These are phyloP conservation scores for Leptinotarsa undecemlineata DNA, from an alignment of 1,140 invertebrate genomes.

Conservation along the genomic window DNA sequence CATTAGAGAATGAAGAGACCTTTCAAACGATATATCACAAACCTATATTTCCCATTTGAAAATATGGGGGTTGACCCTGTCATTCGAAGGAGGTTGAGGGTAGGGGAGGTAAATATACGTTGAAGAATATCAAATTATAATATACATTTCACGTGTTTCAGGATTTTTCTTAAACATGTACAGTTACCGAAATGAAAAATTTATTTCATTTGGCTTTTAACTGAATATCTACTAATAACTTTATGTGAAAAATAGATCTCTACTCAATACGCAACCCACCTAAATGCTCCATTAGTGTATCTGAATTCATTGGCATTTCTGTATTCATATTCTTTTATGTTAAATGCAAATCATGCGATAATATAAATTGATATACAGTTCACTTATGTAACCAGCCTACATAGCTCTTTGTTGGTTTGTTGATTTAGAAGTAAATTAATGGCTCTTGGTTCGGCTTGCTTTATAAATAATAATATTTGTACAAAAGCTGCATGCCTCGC, in stretches of 20 bases:
- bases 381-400: conserved; percentile 7
- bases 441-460: not conserved
- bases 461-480: not conserved
- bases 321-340: not conserved
- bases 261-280: not conserved
- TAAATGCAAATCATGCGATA: not conserved
- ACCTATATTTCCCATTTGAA: too few species aligned
- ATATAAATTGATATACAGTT: not conserved
- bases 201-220: too few species aligned
- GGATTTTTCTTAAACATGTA: too few species aligned
- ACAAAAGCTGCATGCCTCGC: not conserved
- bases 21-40: too few species aligned
- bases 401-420: not conserved
- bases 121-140: too few species aligned
- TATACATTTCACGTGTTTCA: too few species aligned
- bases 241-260: not conserved
- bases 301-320: conserved; percentile 2
- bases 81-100: too few species aligned
- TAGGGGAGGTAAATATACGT: too few species aligned
- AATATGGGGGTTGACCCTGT: too few species aligned
- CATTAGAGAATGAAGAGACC: too few species aligned
- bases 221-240: too few species aligned
- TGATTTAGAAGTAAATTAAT: not conserved
- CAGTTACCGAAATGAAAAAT: too few species aligned
- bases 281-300: not conserved